These are phyloP conservation scores for Caracal caracal DNA, from an alignment of 2,113 vertebrate genomes.

Conservation along the genomic window DNA sequence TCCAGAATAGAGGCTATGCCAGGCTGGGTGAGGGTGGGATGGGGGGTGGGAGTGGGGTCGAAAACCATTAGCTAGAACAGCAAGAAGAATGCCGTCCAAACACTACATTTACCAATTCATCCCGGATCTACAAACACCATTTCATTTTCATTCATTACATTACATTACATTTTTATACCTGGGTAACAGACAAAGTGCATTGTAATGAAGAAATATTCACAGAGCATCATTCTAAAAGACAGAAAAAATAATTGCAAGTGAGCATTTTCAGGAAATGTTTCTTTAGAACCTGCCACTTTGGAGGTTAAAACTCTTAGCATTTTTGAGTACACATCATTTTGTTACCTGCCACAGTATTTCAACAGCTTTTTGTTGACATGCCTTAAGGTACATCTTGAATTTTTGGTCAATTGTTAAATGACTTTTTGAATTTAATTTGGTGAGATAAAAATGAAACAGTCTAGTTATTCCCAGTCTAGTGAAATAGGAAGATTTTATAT, in stretches of 20 bases:
- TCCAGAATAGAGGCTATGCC: background rate
- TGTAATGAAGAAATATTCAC: background rate
- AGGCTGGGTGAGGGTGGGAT: background rate
- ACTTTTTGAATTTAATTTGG: conserved; percentile 36
- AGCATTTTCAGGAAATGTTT: conserved; percentile 14
- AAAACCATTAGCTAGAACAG: background rate
- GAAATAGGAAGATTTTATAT: background rate
- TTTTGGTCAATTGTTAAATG: conserved; percentile 44
- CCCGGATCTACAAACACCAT: background rate
- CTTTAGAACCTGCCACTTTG: background rate
- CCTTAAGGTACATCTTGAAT: conserved; percentile 13
- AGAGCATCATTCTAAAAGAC: conserved; percentile 3
- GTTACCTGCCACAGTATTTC: background rate
- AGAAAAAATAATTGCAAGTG: background rate
- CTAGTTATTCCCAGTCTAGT: background rate
- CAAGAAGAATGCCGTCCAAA: background rate
- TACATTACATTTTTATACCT: background rate
- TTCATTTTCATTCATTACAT: background rate
- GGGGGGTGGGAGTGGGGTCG: background rate
- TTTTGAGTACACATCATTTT: background rate
- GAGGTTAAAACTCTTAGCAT: background rate
- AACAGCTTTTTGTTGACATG: background rate
- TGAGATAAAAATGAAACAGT: background rate
- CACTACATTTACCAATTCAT: background rate
- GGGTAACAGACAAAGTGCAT: background rate